Conservation (phyloP, 2,113 vertebrate species). For the Mesitornis unicolor region DNA sequence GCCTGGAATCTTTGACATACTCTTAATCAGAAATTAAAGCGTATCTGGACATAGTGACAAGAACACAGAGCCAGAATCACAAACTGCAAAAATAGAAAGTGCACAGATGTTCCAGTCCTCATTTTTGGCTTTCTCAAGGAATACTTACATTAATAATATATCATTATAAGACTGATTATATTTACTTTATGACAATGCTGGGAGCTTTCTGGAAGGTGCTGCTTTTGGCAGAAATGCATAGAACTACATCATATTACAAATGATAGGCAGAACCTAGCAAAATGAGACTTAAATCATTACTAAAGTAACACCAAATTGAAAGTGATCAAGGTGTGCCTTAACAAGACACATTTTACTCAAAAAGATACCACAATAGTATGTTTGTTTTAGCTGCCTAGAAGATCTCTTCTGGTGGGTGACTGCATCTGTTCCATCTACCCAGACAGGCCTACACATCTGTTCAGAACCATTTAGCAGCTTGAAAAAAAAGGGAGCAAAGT, state of each 20-base stretch:
- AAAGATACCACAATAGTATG: neutral
- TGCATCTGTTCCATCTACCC: neutral
- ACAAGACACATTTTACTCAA: neutral
- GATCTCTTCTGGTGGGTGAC: neutral
- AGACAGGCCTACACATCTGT: neutral
- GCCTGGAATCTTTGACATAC: neutral
- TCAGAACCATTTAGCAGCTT: neutral
- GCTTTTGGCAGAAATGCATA: neutral
- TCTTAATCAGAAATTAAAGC: neutral
- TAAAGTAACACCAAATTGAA: neutral
- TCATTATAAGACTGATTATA: neutral
- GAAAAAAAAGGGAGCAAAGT: neutral
- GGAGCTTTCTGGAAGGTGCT: neutral
- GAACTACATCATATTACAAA: neutral
- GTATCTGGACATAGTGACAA: neutral
- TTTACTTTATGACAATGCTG: neutral
- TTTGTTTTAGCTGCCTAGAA: neutral
- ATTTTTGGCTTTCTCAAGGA: neutral
- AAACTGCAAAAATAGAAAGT: neutral
- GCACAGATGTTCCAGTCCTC: neutral
- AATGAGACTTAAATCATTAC: neutral
- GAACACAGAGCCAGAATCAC: neutral
- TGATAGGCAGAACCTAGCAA: neutral
- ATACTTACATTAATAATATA: neutral
- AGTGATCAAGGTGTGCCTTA: neutral